Percentiles rank a stretch among this genome's conserved stretches.
phyloP scores from a whole-genome alignment of 2,888 invertebrate genomes.

The Ormia ochracea region DNA sequence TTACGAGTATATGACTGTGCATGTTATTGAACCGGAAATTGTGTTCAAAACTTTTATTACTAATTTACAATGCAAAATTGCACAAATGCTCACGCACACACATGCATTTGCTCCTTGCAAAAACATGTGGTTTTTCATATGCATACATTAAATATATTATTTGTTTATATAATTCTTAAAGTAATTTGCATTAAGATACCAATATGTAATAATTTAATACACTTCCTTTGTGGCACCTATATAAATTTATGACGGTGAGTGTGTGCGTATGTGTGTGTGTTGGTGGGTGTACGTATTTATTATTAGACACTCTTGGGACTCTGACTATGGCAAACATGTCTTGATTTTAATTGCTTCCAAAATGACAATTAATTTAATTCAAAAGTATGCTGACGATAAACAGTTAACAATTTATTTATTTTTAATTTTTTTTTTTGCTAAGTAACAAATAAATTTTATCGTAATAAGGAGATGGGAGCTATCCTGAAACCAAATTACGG shows the following conservation, averaged over 20 bases:
- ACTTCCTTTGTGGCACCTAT: background rate
- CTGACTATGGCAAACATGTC: background rate
- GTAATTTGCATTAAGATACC: constrained; percentile 47
- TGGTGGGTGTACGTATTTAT: background rate
- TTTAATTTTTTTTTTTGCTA: background rate
- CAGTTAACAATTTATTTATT: background rate
- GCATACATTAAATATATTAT: constrained; percentile 13
- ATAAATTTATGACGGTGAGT: background rate
- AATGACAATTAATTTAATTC: constrained; percentile 6
- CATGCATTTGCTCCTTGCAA: constrained; percentile 4
- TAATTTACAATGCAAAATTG: constrained; percentile 52
- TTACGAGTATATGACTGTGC: background rate
- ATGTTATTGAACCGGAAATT: constrained; percentile 51
- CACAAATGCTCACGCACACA: background rate
- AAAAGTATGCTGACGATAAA: background rate
- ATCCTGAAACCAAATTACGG: too few species aligned
- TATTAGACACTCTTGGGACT: background rate
- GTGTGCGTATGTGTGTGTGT: too few species aligned
- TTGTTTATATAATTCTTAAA: constrained; percentile 42
- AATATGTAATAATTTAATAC: constrained; percentile 26
- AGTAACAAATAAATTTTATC: too few species aligned
- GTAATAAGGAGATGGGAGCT: too few species aligned
- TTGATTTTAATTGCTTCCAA: background rate
- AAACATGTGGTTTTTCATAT: constrained; percentile 34
- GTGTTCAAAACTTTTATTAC: constrained; percentile 37